Base-by-base conservation (phyloP, 2,113 vertebrate species). In the Vulpes ferrilata region DNA sequence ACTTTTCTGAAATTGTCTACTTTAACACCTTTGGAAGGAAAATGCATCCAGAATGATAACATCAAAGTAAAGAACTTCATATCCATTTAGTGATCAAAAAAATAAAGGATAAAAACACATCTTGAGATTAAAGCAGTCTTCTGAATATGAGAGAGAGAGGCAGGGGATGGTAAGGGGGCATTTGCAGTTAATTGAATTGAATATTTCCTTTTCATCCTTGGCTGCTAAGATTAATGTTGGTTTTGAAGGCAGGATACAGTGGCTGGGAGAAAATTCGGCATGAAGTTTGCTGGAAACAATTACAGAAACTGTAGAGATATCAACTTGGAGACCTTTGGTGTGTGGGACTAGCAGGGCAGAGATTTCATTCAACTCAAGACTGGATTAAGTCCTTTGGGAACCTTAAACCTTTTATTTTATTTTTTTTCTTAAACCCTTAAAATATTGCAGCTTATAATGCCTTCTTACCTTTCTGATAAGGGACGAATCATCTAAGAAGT, bases 121-220 rank as follows among this genome's bases (percentile, higher is more conserved):
- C 48, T 84, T 79, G 48, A 90, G 73, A 87, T 93, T 62, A 95
- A 96, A 95, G 84, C 48, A 59, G 17, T 57, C 38, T 76, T 73
- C 35, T 89, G 73, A 73, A 74, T 73, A 22, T 20, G 57, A 4
- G 13, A 65, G 16, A 5, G 25, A 12, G 27, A 53, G 17, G 57
- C 22, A 32, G 22, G 16, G 35, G 74, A 27, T 51, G 74, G 43
- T 16, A 25, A 12, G 51, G 27, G n/a, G 62, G 19, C 12, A 71
- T 27, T 71, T 80, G 8, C 57, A 85, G n/a, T 51, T 88, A 35
- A 67, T 43, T 90, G 81, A 91, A 87, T 74, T 53, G 55, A 81
- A 1, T 76, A 25, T 86, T 80, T 96, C 74, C 74, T 82, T 62
- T 67, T 55, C 53, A 32, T 76, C n/a, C 8, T 81, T 82, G 85